Conservation (phyloP, 2,113 vertebrate species). For the Calonectris borealis region DNA sequence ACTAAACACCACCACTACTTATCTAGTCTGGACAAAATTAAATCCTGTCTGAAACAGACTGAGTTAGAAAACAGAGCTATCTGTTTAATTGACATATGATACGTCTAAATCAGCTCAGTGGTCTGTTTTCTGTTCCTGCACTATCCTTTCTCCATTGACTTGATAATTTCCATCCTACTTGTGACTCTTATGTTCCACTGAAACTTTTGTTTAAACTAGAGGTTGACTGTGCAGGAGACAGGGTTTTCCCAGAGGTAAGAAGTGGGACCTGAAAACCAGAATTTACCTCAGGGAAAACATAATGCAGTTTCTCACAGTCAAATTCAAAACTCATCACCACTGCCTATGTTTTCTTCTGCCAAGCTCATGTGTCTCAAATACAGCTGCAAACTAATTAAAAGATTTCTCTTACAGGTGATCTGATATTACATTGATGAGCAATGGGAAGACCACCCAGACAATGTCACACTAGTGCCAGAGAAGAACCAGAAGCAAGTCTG, state of each 20-base stretch:
- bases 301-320: not conserved
- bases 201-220: constrained; percentile 25
- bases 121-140: constrained; percentile 48
- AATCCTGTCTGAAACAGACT: not conserved
- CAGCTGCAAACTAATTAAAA: not conserved
- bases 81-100: constrained; percentile 4
- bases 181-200: not conserved
- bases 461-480: not conserved
- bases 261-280: not conserved
- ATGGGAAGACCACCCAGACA: not conserved
- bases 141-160: not conserved
- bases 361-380: not conserved
- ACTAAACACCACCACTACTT: not conserved
- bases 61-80: constrained; percentile 26
- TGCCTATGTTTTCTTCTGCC: not conserved
- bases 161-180: constrained; percentile 4
- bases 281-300: not conserved
- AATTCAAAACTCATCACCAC: not conserved
- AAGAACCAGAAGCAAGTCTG: constrained; percentile 38
- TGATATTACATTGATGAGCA: not conserved
- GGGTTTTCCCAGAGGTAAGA: not conserved
- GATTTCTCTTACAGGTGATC: constrained; percentile 16
- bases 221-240: not conserved
- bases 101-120: not conserved
- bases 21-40: constrained; percentile 17